Percentiles rank a stretch among this genome's conserved stretches.
These are phyloP conservation scores for Rhyzopertha dominica DNA, from an alignment of 1,140 invertebrate species.

Conservation along the genomic window DNA sequence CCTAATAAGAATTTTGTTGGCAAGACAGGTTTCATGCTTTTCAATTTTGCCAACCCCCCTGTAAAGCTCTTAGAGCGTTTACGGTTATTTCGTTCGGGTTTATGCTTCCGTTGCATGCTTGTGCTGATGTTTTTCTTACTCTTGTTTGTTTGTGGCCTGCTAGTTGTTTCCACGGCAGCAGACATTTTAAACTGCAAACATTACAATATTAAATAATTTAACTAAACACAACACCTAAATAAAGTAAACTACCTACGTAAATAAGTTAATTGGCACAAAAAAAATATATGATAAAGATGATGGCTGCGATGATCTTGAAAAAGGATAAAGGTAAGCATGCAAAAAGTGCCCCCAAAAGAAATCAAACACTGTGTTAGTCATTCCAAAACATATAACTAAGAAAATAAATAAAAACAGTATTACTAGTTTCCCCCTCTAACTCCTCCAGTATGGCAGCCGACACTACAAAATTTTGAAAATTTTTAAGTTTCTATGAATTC, in stretches of 20 bases:
- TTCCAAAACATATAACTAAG: too few relatives aligned
- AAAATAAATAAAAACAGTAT: too few relatives aligned
- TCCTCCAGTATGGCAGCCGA: too few relatives aligned
- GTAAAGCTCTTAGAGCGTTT: conserved; percentile 54
- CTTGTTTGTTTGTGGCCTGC: conserved; percentile 6
- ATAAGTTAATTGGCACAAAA: neutral
- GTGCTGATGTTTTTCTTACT: conserved; percentile 17
- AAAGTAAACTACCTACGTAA: neutral
- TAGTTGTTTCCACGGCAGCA: neutral
- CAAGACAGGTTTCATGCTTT: conserved; percentile 70
- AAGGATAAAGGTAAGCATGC: too few relatives aligned
- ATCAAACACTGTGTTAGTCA: too few relatives aligned
- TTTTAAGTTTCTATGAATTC: too few relatives aligned
- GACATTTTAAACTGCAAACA: conserved; percentile 10
- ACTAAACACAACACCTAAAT: neutral
- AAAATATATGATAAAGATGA: neutral
- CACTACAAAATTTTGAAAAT: too few relatives aligned
- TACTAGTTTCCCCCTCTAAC: too few relatives aligned
- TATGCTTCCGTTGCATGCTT: conserved; percentile 29
- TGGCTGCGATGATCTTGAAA: too few relatives aligned
- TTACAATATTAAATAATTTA: neutral
- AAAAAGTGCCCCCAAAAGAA: too few relatives aligned
- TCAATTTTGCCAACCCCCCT: conserved; percentile 44
- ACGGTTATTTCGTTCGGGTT: conserved; percentile 37
- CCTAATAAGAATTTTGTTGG: conserved; percentile 92